A percentile compares a stretch with the other conserved stretches of the same genome.
Conservation (phyloP, 2,113 vertebrate species). For the Calonectris borealis region DNA sequence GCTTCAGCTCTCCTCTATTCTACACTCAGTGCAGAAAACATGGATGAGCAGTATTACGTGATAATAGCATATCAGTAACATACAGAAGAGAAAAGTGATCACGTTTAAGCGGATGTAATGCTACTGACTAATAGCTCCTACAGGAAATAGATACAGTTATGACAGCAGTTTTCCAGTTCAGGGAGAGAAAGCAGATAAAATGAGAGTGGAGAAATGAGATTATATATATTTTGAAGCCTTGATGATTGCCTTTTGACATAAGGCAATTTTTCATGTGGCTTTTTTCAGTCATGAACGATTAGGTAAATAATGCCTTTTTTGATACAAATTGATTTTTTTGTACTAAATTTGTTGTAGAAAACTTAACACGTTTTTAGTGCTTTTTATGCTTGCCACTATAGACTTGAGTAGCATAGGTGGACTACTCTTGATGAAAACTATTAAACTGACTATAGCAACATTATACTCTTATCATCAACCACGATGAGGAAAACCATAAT, state of each 20-base stretch:
- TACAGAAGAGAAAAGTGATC: constrained; percentile 49
- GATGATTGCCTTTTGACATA: constrained; percentile 5
- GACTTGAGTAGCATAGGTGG: background rate
- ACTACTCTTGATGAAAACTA: background rate
- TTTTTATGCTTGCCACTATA: background rate
- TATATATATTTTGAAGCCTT: constrained; percentile 13
- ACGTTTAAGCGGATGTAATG: constrained; percentile 35
- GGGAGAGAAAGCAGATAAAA: constrained; percentile 50
- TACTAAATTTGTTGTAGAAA: background rate
- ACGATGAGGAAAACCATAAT: accelerated
- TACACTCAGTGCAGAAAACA: background rate
- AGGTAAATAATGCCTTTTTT: constrained; percentile 1
- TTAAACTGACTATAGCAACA: background rate
- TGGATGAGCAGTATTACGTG: constrained; percentile 12
- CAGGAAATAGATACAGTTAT: constrained; percentile 60
- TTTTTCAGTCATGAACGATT: background rate
- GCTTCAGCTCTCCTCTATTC: background rate
- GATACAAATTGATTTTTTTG: background rate
- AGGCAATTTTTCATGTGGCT: background rate
- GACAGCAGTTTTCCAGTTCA: constrained; percentile 42
- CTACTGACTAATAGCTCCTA: constrained; percentile 57
- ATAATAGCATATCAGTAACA: constrained; percentile 58
- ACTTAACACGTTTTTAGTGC: background rate
- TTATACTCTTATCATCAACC: background rate
- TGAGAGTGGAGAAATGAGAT: constrained; percentile 30